Evolutionary conservation across 2,797 vertebrate genomes (phyloP), one percentile per base, ranked within the genome.

Genomic region (Pteronotus mesoamericanus): DNA sequence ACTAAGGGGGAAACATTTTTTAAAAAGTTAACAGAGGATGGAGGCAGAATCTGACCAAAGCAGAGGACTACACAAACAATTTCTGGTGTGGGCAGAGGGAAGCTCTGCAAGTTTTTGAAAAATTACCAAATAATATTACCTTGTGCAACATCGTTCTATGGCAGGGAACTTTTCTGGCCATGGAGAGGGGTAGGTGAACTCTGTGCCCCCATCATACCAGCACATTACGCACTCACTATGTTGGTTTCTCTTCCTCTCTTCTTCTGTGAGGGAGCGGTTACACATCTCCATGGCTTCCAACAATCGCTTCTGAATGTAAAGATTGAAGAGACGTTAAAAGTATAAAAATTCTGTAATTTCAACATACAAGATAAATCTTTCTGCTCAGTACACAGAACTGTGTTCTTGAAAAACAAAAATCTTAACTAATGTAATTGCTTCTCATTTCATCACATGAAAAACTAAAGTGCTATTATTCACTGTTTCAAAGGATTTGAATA

Each of bases 211-310:
- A 78, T 99, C 99, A 80, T 99, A 98, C 42, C 98, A 98, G 97
- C 99, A 99, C 98, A 99, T 98, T 0, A 99, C 98, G 87, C 99
- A 99, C 96, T 99, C 99, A 21, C 99, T 99, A 97, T 99, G 99
- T 80, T 98, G 97, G 97, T 99, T 99, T 97, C 99, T 99, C 94
- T 51, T 98, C 96, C 98, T 99, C 97, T 99, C 99, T 16, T 98
- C 99, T 94, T 98, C 98, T 34, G 98, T 99, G 97, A 99, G 96
- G 53, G 98, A 98, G 34, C 98, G 96, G 89, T 98, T 99, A 97
- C 98, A 99, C 19, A 98, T 95, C 8, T 99, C 99, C 99, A 99
- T 99, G n/a, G 99, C 99, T 96, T 99, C 99, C 86, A 99, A 98
- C 94, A 99, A 97, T 88, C 98, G 98, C 96, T 98, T 99, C 99